phyloP scores from a whole-genome alignment of 2,113 vertebrate species.

The Chelonoidis abingdonii region DNA sequence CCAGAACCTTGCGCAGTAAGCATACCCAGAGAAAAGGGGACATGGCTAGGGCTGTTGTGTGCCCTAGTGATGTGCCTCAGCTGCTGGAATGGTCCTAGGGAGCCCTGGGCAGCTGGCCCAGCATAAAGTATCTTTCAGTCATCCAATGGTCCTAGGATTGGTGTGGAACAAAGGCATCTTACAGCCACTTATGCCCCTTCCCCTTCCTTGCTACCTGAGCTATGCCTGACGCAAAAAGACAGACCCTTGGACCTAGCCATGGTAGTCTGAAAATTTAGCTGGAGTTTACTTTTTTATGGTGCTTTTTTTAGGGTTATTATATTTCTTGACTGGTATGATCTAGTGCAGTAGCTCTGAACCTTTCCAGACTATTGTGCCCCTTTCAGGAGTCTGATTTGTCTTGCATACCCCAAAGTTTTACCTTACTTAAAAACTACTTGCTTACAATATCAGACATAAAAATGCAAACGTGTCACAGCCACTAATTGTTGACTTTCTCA shows the following conservation, averaged over 20 bases:
- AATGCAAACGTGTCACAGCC: no score
- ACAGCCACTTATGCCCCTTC: not conserved
- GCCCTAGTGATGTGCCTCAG: not conserved
- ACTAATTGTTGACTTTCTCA: no score
- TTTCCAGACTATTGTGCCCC: no score
- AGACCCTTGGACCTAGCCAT: not conserved
- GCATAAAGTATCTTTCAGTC: not conserved
- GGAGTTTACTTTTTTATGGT: conserved; percentile 6
- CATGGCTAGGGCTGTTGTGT: not conserved
- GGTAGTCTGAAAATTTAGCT: conserved; percentile 3
- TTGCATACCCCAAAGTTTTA: no score
- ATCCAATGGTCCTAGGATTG: not conserved
- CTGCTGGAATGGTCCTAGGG: not conserved
- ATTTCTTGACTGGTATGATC: conserved; percentile 8
- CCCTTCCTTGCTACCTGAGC: accelerated
- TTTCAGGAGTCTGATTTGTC: no score
- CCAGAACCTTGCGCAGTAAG: not conserved
- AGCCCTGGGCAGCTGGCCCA: not conserved
- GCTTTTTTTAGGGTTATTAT: conserved; percentile 2
- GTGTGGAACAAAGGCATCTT: not conserved
- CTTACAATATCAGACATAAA: no score
- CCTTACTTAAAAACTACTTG: no score
- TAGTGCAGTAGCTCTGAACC: not conserved
- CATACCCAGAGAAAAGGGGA: not conserved
- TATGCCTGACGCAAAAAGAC: not conserved